These are phyloP conservation scores for Galerucella pusilla DNA, from an alignment of 2,888 invertebrate genomes.

Conservation along the genomic window DNA sequence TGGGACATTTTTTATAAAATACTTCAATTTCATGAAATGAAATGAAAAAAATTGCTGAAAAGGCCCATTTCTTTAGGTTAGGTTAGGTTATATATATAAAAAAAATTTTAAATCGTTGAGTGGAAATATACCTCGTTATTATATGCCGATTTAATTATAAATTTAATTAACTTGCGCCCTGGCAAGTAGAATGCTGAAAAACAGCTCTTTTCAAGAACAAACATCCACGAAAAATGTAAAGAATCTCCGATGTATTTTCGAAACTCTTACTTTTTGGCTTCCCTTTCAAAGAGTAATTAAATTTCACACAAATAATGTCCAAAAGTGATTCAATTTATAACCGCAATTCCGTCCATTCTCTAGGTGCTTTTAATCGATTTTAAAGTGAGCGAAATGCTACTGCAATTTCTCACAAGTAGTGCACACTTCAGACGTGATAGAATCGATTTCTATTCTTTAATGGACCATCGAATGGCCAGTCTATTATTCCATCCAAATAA, in stretches of 20 bases:
- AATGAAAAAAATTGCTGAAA: neutral
- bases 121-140: neutral
- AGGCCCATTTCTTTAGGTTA: neutral
- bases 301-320: neutral
- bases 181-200: neutral
- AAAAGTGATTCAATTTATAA: neutral
- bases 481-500: no score
- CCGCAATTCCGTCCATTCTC: neutral
- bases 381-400: neutral
- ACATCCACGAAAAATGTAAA: neutral
- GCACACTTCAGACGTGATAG: neutral
- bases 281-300: neutral
- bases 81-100: no score
- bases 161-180: neutral
- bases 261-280: neutral
- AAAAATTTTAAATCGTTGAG: neutral
- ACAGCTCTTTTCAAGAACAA: constrained; percentile 1
- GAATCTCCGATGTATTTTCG: neutral
- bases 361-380: neutral
- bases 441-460: neutral
- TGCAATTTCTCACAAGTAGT: neutral
- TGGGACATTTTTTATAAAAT: neutral
- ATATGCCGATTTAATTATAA: neutral
- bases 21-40: neutral
- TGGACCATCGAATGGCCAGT: neutral